phyloP scores from a whole-genome alignment of 2,113 vertebrate species.

The Melanocharis versteri region DNA sequence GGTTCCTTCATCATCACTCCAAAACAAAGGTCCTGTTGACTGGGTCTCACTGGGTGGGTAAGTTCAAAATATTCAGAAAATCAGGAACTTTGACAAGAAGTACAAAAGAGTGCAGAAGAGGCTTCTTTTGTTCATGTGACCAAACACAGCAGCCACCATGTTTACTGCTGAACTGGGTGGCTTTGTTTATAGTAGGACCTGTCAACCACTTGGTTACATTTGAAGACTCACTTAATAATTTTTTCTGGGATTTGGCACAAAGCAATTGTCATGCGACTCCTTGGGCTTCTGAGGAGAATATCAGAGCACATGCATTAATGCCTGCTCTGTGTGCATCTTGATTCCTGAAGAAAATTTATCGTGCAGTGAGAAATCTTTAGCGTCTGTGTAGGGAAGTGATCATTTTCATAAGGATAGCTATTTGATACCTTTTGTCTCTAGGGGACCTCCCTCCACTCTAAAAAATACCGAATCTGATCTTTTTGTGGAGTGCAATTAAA shows the following conservation, averaged over 20 bases:
- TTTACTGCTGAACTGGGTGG: not conserved
- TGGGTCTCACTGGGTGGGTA: not conserved
- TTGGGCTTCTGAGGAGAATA: not conserved
- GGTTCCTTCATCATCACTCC: not conserved
- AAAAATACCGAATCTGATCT: not conserved
- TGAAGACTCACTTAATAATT: not conserved
- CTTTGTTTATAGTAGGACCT: not conserved
- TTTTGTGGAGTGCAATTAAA: not conserved
- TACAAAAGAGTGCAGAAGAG: not conserved
- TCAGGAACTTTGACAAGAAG: not conserved
- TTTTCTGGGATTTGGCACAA: not conserved
- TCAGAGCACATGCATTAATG: not conserved
- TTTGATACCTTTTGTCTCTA: not conserved
- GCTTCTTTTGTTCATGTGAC: not conserved
- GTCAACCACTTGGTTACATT: not conserved
- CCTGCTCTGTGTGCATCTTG: not conserved
- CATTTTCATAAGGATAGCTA: not conserved
- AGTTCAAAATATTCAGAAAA: not conserved
- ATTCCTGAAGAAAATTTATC: not conserved
- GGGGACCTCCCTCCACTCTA: not conserved
- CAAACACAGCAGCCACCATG: not conserved
- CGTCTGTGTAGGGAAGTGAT: not conserved
- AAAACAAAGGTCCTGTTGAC: not conserved
- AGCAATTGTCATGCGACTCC: fast-evolving
- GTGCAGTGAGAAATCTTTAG: not conserved